phyloP scores from a whole-genome alignment of 2,113 vertebrate species.

The Alaudala cheleensis region DNA sequence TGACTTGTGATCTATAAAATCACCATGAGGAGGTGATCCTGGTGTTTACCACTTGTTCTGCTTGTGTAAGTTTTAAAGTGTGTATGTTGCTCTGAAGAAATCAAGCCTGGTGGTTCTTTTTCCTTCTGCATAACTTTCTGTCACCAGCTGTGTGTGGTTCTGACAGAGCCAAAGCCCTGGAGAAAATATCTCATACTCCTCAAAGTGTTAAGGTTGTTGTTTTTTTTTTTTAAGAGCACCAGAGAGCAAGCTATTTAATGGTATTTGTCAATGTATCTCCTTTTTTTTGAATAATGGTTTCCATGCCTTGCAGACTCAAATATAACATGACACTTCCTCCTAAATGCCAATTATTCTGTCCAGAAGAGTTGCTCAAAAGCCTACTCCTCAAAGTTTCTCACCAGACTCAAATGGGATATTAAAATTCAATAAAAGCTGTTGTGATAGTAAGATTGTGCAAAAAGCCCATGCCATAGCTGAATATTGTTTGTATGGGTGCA shows the following conservation, averaged over 20 bases:
- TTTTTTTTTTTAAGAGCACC: neutral
- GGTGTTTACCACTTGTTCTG: neutral
- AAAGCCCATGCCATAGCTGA: neutral
- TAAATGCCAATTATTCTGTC: constrained; percentile 11
- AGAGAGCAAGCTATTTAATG: neutral
- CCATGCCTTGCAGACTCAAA: neutral
- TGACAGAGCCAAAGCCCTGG: neutral
- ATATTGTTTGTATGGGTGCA: neutral
- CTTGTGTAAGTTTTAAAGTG: neutral
- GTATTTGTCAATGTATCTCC: neutral
- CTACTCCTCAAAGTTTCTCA: neutral
- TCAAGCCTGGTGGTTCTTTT: neutral
- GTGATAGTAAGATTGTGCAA: neutral
- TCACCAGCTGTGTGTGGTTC: neutral
- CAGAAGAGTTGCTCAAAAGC: neutral
- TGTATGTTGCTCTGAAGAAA: neutral
- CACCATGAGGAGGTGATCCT: neutral
- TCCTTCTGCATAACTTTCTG: neutral
- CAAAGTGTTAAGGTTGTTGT: neutral
- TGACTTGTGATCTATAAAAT: neutral
- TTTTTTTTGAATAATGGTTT: constrained; percentile 13
- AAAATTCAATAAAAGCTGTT: neutral
- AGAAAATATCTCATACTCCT: neutral
- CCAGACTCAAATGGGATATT: neutral
- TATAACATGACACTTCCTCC: constrained; percentile 6